Percentiles rank a stretch among this genome's conserved stretches.
Conservation (phyloP, 2,113 vertebrate species). For the Nematolebias whitei region DNA sequence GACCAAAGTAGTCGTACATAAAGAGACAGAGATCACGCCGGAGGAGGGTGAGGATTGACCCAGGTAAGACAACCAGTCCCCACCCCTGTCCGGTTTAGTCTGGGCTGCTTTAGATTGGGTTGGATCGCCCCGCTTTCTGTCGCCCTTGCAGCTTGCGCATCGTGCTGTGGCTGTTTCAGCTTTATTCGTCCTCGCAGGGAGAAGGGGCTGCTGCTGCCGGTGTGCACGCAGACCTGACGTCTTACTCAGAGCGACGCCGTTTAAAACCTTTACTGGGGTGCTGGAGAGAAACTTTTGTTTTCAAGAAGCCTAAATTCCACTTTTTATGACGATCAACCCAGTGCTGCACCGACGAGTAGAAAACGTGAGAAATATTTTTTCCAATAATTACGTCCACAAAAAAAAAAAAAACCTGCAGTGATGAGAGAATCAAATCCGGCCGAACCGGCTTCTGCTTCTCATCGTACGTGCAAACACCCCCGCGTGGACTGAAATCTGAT, state of each 20-base stretch:
- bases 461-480: background rate
- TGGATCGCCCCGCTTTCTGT: conserved; percentile 47
- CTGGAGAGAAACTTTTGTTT: background rate
- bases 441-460: conserved; percentile 49
- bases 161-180: conserved; percentile 52
- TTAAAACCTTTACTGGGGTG: conserved; percentile 37
- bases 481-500: conserved; percentile 56
- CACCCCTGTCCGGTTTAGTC: conserved; percentile 33
- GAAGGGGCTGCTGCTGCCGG: conserved; percentile 26
- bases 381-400: conserved; percentile 18
- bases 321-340: background rate
- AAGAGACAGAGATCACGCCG: conserved; percentile 98
- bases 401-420: conserved; percentile 28
- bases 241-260: conserved; percentile 45
- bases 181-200: conserved; percentile 32
- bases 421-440: conserved; percentile 48
- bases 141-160: conserved; percentile 58
- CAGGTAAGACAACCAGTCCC: conserved; percentile 88
- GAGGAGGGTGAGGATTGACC: conserved; percentile 96
- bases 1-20: conserved; percentile 99
- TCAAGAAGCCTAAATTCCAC: background rate
- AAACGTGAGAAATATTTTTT: no score
- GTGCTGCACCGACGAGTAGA: no score
- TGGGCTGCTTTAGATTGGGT: conserved; percentile 38
- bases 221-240: conserved; percentile 34